Evolutionary conservation across 2,797 vertebrate species (phyloP).

Genomic region (Linurgus olivaceus): DNA sequence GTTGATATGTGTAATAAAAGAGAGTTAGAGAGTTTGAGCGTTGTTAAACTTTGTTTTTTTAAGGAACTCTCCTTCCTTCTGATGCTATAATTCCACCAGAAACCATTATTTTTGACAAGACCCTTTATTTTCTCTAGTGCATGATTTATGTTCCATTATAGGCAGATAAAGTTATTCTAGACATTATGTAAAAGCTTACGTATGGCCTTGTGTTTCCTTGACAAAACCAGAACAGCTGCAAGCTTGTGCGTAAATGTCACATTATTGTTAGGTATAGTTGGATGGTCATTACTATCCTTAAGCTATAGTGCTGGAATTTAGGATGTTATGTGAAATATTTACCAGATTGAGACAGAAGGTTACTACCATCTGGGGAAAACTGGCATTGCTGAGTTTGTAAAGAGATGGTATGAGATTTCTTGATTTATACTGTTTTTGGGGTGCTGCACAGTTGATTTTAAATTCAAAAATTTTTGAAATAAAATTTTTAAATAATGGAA

Average conservation of each 20-base stretch:
- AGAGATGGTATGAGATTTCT: background rate
- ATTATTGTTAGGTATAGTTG: background rate
- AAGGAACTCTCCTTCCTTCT: background rate
- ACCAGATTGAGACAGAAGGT: background rate
- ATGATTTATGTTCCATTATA: background rate
- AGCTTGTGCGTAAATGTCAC: background rate
- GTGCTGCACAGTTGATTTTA: background rate
- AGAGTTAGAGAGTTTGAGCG: background rate
- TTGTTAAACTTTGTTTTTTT: background rate
- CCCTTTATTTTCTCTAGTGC: background rate
- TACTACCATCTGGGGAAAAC: background rate
- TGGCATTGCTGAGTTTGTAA: background rate
- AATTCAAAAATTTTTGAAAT: background rate
- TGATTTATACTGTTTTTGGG: background rate
- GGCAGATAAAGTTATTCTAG: background rate
- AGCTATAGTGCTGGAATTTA: background rate
- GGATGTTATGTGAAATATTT: background rate
- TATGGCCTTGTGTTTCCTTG: background rate
- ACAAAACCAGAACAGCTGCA: background rate
- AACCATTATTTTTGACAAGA: background rate
- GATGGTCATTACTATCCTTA: background rate
- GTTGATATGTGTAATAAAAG: background rate
- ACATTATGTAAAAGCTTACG: background rate
- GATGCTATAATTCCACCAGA: background rate
- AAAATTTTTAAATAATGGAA: background rate